Conservation (phyloP, 2,113 vertebrate genomes). For the Girardinichthys multiradiatus region DNA sequence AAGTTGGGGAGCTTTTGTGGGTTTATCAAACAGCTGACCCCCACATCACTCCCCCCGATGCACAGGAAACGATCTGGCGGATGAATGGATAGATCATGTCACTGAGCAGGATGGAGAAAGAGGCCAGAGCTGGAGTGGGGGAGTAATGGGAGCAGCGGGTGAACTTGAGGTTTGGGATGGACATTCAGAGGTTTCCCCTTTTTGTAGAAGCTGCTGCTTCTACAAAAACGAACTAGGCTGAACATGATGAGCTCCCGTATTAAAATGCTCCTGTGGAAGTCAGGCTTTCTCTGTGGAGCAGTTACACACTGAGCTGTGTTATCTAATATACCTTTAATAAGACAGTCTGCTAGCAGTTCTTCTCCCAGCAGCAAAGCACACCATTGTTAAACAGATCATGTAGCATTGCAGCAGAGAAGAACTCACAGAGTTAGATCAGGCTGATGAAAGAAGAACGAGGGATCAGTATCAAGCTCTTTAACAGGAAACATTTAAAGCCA, state of each 20-base stretch:
- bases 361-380: conserved; percentile 20
- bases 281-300: conserved; percentile 2
- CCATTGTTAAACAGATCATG: conserved; percentile 71
- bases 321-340: conserved; percentile 10
- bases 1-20: conserved; percentile 69
- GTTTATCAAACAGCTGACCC: conserved; percentile 76
- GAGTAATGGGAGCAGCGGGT: neutral
- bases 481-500: too few relatives aligned
- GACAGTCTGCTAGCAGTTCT: conserved; percentile 16
- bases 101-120: conserved; percentile 46
- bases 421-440: conserved; percentile 26
- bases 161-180: conserved; percentile 39
- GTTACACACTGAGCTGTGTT: conserved; percentile 4
- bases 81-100: conserved; percentile 81
- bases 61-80: conserved; percentile 69
- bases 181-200: neutral
- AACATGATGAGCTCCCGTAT: neutral
- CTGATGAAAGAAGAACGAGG: conserved; percentile 3
- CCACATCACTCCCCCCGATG: conserved; percentile 43
- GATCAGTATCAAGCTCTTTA: neutral
- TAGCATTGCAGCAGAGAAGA: conserved; percentile 54
- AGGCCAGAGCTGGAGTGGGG: conserved; percentile 8
- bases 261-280: neutral
- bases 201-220: neutral
- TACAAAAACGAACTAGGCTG: neutral